Conservation (phyloP, 1,140 invertebrate genomes). For the Aphaenogaster rudis region DNA sequence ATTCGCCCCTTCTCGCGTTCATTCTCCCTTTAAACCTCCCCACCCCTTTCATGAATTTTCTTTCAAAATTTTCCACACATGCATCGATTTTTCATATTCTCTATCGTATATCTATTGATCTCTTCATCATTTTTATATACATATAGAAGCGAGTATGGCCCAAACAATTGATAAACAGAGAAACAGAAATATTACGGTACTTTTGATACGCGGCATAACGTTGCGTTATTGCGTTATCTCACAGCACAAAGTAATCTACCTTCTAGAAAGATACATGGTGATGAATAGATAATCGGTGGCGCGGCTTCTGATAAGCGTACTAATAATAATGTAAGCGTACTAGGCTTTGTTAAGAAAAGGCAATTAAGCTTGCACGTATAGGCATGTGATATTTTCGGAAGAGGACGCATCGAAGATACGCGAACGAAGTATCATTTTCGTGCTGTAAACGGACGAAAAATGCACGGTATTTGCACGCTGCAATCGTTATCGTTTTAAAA, state of each 20-base stretch:
- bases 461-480: not conserved
- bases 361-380: constrained; percentile 69
- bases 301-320: constrained; percentile 53
- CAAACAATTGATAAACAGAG: constrained; percentile 34
- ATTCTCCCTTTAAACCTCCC: not conserved
- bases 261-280: constrained; percentile 38
- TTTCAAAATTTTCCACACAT: not conserved
- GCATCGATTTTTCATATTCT: not conserved
- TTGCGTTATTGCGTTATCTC: not conserved
- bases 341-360: constrained; percentile 49
- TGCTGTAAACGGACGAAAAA: not conserved
- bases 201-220: not conserved
- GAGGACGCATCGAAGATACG: not conserved
- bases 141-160: not conserved
- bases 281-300: constrained; percentile 10
- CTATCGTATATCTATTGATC: not conserved
- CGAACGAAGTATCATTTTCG: not conserved
- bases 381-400: constrained; percentile 52
- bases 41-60: not conserved
- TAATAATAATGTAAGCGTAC: constrained; percentile 46
- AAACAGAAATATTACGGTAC: constrained; percentile 21
- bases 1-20: not conserved
- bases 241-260: constrained; percentile 23
- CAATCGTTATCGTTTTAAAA: constrained; percentile 17
- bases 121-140: constrained; percentile 1